These are phyloP conservation scores for Stenodera caucasica DNA, from an alignment of 2,888 invertebrate genomes.

Conservation along the genomic window DNA sequence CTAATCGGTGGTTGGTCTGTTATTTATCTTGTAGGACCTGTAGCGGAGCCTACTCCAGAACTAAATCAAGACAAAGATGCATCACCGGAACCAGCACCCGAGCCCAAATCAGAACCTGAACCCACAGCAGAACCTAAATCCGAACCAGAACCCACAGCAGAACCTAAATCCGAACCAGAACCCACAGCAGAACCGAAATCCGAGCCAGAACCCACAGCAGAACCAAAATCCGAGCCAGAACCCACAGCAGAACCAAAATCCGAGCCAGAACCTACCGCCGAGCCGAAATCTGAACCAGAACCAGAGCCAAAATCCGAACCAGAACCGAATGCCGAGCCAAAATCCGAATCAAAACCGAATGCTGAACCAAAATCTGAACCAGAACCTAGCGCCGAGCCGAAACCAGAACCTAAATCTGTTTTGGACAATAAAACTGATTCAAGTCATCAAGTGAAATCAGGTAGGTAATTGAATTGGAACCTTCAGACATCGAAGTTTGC, in stretches of 20 bases:
- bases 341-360: conserved; percentile 45
- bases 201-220: conserved; percentile 40
- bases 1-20: conserved; percentile 47
- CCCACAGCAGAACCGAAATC: conserved; percentile 45
- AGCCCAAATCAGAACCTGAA: conserved; percentile 55
- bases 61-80: conserved; percentile 47
- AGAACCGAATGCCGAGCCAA: conserved; percentile 50
- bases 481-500: not conserved
- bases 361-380: conserved; percentile 53
- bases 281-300: conserved; percentile 47
- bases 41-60: conserved; percentile 42
- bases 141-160: conserved; percentile 45
- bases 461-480: conserved; percentile 33
- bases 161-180: conserved; percentile 46
- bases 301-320: conserved; percentile 46
- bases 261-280: conserved; percentile 48
- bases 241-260: conserved; percentile 51
- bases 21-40: conserved; percentile 45
- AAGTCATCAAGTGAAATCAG: conserved; percentile 45
- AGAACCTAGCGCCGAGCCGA: conserved; percentile 49
- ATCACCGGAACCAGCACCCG: conserved; percentile 52
- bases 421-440: conserved; percentile 45
- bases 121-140: conserved; percentile 42
- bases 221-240: conserved; percentile 46
- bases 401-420: conserved; percentile 53